Conservation (phyloP, 2,797 vertebrate genomes). For the Chelon labrosus region DNA sequence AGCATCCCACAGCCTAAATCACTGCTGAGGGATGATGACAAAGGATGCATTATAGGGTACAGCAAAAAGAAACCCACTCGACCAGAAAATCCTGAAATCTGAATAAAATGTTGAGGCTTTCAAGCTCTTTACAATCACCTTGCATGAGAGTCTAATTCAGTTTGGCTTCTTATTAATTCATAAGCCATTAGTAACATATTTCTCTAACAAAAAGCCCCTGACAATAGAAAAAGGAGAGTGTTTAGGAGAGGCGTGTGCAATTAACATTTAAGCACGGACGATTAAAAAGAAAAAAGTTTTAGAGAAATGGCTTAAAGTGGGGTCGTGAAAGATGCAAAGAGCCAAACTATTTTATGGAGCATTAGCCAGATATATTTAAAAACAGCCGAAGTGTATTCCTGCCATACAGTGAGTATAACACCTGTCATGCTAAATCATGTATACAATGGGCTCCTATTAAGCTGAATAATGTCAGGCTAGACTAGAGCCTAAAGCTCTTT, state of each 20-base stretch:
- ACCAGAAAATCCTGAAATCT: conserved; percentile 84
- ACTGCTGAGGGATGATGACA: conserved; percentile 74
- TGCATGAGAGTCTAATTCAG: conserved; percentile 86
- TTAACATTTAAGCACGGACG: conserved; percentile 83
- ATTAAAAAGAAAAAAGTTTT: conserved; percentile 81
- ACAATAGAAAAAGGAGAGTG: conserved; percentile 75
- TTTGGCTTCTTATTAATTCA: conserved; percentile 88
- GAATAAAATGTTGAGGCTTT: conserved; percentile 83
- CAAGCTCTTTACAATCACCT: conserved; percentile 84
- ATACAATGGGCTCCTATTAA: conserved; percentile 39
- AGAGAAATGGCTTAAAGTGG: conserved; percentile 71
- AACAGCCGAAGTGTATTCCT: conserved; percentile 64
- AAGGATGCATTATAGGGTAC: conserved; percentile 78
- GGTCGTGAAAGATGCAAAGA: conserved; percentile 79
- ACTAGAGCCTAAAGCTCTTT: conserved; percentile 35
- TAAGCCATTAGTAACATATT: conserved; percentile 89
- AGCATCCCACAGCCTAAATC: conserved; percentile 69
- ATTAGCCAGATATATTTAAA: conserved; percentile 80
- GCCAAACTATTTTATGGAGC: conserved; percentile 74
- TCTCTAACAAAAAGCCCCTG: conserved; percentile 85
- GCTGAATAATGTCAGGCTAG: conserved; percentile 31
- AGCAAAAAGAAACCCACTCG: conserved; percentile 77
- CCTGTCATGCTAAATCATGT: conserved; percentile 72
- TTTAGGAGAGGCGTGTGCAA: conserved; percentile 78
- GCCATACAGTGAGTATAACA: conserved; percentile 56